phyloP scores from a whole-genome alignment of 2,113 vertebrate species.

The Atrichornis clamosus region DNA sequence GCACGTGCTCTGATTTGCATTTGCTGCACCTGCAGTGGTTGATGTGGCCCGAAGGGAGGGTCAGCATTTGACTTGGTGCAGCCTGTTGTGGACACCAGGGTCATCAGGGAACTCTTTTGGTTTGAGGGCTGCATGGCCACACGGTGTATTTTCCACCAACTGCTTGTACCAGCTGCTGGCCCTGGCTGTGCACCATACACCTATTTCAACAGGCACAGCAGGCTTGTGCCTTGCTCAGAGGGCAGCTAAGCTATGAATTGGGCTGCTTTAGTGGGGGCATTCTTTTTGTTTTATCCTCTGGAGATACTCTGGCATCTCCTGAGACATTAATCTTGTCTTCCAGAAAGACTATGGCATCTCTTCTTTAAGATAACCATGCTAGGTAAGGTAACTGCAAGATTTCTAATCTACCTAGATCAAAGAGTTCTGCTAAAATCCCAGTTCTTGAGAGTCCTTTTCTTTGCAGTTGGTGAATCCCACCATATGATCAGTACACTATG shows the following conservation, averaged over 20 bases:
- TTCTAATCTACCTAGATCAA: not conserved
- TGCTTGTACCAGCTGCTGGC: not conserved
- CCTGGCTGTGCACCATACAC: not conserved
- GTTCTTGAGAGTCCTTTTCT: not conserved
- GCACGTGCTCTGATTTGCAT: not conserved
- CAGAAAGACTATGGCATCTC: not conserved
- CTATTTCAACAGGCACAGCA: not conserved
- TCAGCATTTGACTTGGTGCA: not conserved
- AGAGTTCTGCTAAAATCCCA: not conserved
- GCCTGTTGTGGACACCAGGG: not conserved
- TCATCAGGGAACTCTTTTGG: no score
- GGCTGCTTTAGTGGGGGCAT: not conserved
- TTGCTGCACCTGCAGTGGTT: not conserved
- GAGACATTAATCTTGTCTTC: not conserved
- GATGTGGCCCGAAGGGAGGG: not conserved
- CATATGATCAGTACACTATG: not conserved
- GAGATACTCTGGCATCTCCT: not conserved
- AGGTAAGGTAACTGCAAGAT: not conserved
- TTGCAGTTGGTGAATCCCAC: not conserved
- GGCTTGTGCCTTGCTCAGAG: not conserved
- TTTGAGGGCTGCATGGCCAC: not conserved
- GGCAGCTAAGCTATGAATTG: not conserved
- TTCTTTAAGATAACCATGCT: not conserved
- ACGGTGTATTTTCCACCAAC: not conserved
- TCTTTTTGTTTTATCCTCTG: not conserved